Percentiles rank a stretch among this genome's conserved stretches.
Evolutionary conservation across 1,140 invertebrate species (phyloP).

Genomic region (Eciton burchellii): DNA sequence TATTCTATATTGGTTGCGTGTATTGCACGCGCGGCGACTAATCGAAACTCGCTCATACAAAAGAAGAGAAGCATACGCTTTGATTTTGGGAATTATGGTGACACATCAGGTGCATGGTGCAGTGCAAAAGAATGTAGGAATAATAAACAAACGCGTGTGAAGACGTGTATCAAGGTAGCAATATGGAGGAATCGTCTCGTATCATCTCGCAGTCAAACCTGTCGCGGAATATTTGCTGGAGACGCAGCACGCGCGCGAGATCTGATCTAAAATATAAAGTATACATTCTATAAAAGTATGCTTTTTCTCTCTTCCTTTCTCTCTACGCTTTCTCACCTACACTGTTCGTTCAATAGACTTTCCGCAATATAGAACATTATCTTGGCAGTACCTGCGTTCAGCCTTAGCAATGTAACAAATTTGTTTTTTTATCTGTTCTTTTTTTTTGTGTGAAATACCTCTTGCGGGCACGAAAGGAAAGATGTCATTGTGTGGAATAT

Average conservation of each 20-base stretch:
- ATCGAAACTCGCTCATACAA: constrained; percentile 6
- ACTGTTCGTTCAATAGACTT: constrained; percentile 66
- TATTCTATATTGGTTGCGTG: constrained; percentile 19
- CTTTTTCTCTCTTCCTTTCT: background rate
- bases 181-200: constrained; percentile 68
- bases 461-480: constrained; percentile 76
- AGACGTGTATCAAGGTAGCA: constrained; percentile 65
- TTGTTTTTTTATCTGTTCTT: constrained; percentile 15
- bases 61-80: constrained; percentile 58
- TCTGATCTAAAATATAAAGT: constrained; percentile 66
- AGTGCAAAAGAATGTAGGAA: constrained; percentile 62
- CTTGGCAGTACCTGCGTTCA: constrained; percentile 77
- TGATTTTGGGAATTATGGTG: constrained; percentile 22
- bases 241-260: constrained; percentile 48
- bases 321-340: constrained; percentile 64
- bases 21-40: constrained; percentile 27
- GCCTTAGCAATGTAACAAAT: constrained; percentile 74
- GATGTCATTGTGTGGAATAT: constrained; percentile 67
- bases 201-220: constrained; percentile 58
- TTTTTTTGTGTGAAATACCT: constrained; percentile 68
- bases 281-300: constrained; percentile 70
- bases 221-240: constrained; percentile 52
- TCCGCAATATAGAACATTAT: constrained; percentile 69
- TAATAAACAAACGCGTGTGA: constrained; percentile 66
- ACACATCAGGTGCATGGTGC: constrained; percentile 41